Conservation (phyloP, 2,888 invertebrate species). For the Iphiclides podalirius region DNA sequence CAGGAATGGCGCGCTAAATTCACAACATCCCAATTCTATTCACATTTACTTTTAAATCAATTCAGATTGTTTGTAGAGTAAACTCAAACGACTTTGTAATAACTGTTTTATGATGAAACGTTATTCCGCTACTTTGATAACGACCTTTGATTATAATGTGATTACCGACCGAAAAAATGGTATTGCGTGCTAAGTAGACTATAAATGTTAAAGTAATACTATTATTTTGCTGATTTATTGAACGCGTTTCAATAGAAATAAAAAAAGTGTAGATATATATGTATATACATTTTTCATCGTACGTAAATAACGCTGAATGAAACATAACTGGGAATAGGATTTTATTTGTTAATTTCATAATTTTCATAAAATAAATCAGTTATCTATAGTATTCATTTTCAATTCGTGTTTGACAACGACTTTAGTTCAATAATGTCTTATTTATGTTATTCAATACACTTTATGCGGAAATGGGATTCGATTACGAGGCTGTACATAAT, state of each 20-base stretch:
- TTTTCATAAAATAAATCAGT: too few species aligned
- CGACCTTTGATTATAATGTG: constrained; percentile 13
- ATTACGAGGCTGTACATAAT: too few species aligned
- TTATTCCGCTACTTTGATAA: constrained; percentile 8
- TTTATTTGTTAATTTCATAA: too few species aligned
- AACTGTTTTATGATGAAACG: constrained; percentile 18
- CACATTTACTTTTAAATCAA: constrained; percentile 12
- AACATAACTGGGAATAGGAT: too few species aligned
- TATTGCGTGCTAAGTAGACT: constrained; percentile 18
- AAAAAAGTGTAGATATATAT: background rate
- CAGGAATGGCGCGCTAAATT: background rate
- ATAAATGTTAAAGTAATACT: constrained; percentile 1
- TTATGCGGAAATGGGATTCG: too few species aligned
- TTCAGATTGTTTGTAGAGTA: constrained; percentile 2
- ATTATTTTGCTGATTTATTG: background rate
- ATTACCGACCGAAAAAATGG: constrained; percentile 9
- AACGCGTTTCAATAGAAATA: background rate
- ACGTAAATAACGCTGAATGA: too few species aligned
- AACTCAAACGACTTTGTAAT: constrained; percentile 18
- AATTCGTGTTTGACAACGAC: too few species aligned
- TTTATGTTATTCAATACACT: too few species aligned
- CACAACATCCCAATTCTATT: constrained; percentile 5
- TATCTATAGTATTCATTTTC: too few species aligned
- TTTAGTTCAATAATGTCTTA: too few species aligned
- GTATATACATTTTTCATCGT: too few species aligned